These are phyloP conservation scores for Terrapene triunguis DNA, from an alignment of 2,113 vertebrate genomes.

Conservation along the genomic window DNA sequence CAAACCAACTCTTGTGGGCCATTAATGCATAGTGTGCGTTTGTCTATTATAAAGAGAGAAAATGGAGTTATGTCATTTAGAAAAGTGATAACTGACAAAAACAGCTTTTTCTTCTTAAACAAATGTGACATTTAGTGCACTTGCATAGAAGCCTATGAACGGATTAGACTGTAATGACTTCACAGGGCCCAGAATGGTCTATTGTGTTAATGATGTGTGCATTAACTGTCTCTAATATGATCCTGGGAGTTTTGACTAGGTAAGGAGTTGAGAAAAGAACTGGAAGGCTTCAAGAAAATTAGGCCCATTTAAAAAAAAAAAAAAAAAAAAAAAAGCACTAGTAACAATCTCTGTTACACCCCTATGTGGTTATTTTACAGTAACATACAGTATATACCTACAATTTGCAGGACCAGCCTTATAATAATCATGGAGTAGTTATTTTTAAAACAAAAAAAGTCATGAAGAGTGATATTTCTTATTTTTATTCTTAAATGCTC, in stretches of 20 bases:
- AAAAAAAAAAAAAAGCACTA: background rate
- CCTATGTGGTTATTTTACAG: background rate
- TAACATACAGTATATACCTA: background rate
- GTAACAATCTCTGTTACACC: background rate
- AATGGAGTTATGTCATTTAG: background rate
- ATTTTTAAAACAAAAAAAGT: background rate
- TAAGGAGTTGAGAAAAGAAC: background rate
- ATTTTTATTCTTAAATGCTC: background rate
- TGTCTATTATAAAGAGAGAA: background rate
- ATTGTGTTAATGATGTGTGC: background rate
- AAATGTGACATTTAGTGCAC: background rate
- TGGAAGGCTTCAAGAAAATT: background rate
- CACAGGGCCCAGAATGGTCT: background rate
- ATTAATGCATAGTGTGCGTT: slow-evolving; percentile 5
- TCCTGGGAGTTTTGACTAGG: background rate
- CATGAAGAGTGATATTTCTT: background rate
- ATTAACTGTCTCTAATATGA: background rate
- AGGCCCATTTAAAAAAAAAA: background rate
- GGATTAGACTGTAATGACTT: background rate
- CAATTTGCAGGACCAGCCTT: background rate
- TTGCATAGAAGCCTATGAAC: background rate
- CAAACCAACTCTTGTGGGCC: background rate
- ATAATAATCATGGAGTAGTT: background rate
- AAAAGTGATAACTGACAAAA: background rate
- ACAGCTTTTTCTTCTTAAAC: background rate